Percentiles rank a stretch among this genome's conserved stretches.
phyloP scores from a whole-genome alignment of 2,113 vertebrate species.

The Eurystomus gularis region DNA sequence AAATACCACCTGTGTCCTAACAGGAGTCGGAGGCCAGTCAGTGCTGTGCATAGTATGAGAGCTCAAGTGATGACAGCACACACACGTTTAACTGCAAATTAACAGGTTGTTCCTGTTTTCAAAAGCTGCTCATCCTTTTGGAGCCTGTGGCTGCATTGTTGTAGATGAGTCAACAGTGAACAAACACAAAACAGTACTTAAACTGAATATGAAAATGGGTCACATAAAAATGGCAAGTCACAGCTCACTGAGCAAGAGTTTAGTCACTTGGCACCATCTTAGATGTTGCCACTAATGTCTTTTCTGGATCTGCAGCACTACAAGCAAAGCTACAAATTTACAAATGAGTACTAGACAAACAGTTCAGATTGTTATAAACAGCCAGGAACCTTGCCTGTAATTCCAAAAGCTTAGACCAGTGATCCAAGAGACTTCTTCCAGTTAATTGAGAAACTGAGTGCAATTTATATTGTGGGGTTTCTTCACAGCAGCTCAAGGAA shows the following conservation, averaged over 20 bases:
- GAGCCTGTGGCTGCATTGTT: background rate
- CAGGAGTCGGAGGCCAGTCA: background rate
- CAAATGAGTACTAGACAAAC: background rate
- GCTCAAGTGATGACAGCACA: background rate
- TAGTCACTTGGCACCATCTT: background rate
- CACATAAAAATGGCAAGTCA: background rate
- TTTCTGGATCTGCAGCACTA: background rate
- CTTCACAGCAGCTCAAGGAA: background rate
- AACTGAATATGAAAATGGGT: background rate
- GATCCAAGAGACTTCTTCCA: background rate
- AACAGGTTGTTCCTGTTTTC: constrained; percentile 20
- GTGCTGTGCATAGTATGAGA: background rate
- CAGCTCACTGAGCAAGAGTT: background rate
- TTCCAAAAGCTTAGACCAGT: background rate
- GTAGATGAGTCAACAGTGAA: constrained; percentile 4
- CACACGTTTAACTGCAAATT: background rate
- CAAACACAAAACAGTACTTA: constrained; percentile 22
- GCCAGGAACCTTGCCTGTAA: background rate
- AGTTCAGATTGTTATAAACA: background rate
- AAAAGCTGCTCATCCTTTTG: background rate
- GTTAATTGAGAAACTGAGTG: background rate
- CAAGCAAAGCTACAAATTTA: background rate
- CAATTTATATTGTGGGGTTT: background rate
- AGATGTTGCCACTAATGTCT: background rate
- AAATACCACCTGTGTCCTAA: background rate